A percentile compares a stretch with the other conserved stretches of the same genome.
phyloP scores from a whole-genome alignment of 2,888 invertebrate species.

The Meliscaeva auricollis region DNA sequence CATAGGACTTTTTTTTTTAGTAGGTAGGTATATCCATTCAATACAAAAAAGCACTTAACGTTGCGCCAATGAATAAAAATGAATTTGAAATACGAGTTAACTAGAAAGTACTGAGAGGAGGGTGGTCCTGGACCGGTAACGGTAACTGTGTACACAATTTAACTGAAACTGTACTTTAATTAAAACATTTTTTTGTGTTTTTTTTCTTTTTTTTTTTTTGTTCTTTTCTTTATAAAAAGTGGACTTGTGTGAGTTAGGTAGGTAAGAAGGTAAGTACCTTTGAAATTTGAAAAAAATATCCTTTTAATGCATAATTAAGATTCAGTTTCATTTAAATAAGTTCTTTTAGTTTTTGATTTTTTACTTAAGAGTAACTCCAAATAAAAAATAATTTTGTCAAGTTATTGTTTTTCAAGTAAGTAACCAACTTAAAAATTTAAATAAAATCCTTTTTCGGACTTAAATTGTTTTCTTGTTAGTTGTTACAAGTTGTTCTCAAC shows the following conservation, averaged over 20 bases:
- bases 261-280: background rate
- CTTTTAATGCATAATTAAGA: background rate
- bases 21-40: constrained; percentile 42
- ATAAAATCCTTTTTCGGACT: no score
- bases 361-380: no score
- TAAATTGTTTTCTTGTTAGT: no score
- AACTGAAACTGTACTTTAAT: constrained; percentile 29
- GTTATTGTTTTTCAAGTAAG: no score
- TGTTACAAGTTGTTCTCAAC: no score
- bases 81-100: constrained; percentile 15
- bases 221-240: background rate
- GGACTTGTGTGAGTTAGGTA: background rate
- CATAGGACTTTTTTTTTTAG: constrained; percentile 37
- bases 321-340: constrained; percentile 9
- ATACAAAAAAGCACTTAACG: constrained; percentile 60
- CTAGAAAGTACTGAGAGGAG: constrained; percentile 7
- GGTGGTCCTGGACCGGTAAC: no score
- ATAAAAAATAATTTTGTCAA: no score
- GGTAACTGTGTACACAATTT: constrained; percentile 3
- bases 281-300: background rate
- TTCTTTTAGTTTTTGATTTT: background rate
- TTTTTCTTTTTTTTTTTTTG: no score
- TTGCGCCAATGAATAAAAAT: constrained; percentile 29
- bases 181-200: constrained; percentile 9
- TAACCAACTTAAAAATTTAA: no score